phyloP scores from a whole-genome alignment of 2,113 vertebrate species.

The Ciconia stormi region DNA sequence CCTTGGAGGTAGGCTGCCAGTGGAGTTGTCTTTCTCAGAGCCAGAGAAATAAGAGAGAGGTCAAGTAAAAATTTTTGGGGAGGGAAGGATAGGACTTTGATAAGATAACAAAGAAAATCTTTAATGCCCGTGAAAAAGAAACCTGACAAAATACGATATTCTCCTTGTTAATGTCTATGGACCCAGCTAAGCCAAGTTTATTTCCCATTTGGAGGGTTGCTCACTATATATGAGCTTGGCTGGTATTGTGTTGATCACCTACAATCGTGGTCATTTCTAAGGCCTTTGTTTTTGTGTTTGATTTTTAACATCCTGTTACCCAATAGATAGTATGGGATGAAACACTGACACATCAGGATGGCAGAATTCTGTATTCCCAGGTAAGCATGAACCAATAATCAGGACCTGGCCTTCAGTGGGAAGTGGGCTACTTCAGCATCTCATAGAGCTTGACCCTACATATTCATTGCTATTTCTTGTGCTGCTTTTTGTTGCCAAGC shows the following conservation, averaged over 20 bases:
- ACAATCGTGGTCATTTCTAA: not conserved
- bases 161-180: not conserved
- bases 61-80: not conserved
- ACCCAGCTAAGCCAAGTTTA: not conserved
- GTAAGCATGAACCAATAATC: not conserved
- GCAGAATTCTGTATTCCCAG: not conserved
- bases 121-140: not conserved
- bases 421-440: not conserved
- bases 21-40: not conserved
- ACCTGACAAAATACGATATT: not conserved
- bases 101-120: not conserved
- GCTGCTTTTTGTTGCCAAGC: not conserved
- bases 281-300: not conserved
- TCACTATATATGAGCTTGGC: not conserved
- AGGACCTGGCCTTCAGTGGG: not conserved
- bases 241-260: not conserved
- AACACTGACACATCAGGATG: not conserved
- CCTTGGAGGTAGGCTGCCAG: not conserved
- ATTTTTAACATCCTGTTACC: not conserved
- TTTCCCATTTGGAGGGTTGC: not conserved
- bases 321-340: not conserved
- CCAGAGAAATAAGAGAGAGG: not conserved
- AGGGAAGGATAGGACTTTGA: not conserved
- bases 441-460: not conserved
- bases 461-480: not conserved